These are phyloP conservation scores for Microplitis deprimator DNA, from an alignment of 2,888 invertebrate genomes.

Conservation along the genomic window DNA sequence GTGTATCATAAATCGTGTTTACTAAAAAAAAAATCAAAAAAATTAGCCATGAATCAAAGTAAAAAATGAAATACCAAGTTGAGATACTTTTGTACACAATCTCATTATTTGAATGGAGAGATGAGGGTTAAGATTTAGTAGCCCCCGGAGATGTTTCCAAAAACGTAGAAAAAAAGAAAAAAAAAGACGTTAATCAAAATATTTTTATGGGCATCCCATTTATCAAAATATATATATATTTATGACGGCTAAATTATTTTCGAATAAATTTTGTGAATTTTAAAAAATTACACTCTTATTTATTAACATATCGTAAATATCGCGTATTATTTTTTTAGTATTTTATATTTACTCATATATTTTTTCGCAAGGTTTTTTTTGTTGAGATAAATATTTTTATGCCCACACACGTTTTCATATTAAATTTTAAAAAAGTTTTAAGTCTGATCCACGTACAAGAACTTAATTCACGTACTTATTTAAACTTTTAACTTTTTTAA, in stretches of 20 bases:
- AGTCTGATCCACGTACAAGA: neutral
- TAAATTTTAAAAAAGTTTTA: neutral
- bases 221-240: neutral
- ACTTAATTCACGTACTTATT: neutral
- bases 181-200: conserved; percentile 13
- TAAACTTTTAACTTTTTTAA: neutral
- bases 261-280: neutral
- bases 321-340: neutral
- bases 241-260: neutral
- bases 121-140: conserved; percentile 33
- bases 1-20: neutral
- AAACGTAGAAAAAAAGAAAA: conserved; percentile 12
- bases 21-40: neutral
- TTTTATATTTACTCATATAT: neutral
- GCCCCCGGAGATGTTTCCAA: conserved; percentile 12
- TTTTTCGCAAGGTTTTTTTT: neutral
- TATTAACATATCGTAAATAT: neutral
- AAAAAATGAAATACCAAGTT: neutral
- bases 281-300: neutral
- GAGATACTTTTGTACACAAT: conserved; percentile 12
- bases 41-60: conserved; percentile 19
- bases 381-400: neutral
- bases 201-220: conserved; percentile 5
- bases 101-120: conserved; percentile 21
- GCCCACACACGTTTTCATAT: neutral